phyloP scores from a whole-genome alignment of 2,113 vertebrate species.

The Podarcis muralis region DNA sequence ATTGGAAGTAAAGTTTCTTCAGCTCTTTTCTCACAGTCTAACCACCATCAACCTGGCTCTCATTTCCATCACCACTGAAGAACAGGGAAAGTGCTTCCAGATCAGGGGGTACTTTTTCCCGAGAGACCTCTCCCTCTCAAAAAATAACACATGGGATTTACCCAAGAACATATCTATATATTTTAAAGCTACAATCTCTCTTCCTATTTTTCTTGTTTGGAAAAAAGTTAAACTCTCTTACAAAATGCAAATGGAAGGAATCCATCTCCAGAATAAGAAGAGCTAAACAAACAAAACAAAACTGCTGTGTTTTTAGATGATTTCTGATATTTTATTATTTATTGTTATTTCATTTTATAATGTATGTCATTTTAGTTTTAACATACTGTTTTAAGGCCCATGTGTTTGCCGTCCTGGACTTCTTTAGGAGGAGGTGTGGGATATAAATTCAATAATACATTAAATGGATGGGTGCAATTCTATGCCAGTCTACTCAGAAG shows the following conservation, averaged over 20 bases:
- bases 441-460: too few relatives aligned
- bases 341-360: too few relatives aligned
- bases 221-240: neutral
- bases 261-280: neutral
- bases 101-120: neutral
- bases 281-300: neutral
- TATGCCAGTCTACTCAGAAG: neutral
- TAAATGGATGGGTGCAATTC: too few relatives aligned
- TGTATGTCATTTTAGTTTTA: too few relatives aligned
- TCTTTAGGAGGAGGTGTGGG: too few relatives aligned
- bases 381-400: too few relatives aligned
- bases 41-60: neutral
- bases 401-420: neutral
- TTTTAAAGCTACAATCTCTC: neutral
- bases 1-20: neutral
- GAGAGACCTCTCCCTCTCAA: neutral
- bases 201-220: neutral
- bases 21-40: neutral
- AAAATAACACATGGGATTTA: neutral
- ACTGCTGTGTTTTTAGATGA: too few relatives aligned
- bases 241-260: neutral
- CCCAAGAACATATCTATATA: neutral
- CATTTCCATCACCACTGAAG: neutral
- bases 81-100: neutral
- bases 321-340: too few relatives aligned